Evolutionary conservation across 1,140 invertebrate genomes (phyloP).

Genomic region (Heliconius congener): DNA sequence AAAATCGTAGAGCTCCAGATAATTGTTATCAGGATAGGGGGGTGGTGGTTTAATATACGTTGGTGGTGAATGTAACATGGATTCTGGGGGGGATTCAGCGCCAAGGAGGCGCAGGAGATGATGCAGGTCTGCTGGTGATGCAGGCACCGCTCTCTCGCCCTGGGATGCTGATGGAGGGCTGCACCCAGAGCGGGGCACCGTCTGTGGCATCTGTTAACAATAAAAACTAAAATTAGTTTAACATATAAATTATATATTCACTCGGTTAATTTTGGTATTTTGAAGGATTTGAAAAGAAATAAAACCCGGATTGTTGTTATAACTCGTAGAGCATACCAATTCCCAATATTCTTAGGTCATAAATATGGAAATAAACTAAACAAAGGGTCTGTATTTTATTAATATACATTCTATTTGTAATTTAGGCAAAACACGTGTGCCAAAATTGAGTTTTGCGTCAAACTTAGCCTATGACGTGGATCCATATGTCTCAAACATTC

Average conservation of each 20-base stretch:
- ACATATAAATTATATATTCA: neutral
- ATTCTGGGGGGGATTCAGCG: constrained; percentile 80
- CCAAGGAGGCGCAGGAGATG: constrained; percentile 80
- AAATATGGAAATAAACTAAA: neutral
- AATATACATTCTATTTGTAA: neutral
- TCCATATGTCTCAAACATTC: constrained; percentile 61
- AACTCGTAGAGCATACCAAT: no score
- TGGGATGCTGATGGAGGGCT: constrained; percentile 89
- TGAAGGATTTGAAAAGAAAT: no score
- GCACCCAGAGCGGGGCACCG: constrained; percentile 87
- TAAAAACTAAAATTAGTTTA: constrained; percentile 11
- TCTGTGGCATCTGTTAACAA: constrained; percentile 90
- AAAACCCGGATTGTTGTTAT: no score
- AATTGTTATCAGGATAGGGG: constrained; percentile 69
- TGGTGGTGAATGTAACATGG: constrained; percentile 78
- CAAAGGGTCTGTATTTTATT: neutral
- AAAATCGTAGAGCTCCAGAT: constrained; percentile 73
- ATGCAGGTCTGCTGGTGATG: constrained; percentile 83
- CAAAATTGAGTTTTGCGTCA: constrained; percentile 40
- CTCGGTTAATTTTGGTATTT: neutral
- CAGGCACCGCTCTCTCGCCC: constrained; percentile 81
- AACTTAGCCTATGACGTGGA: constrained; percentile 40
- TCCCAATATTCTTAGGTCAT: neutral
- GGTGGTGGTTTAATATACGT: constrained; percentile 74
- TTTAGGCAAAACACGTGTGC: neutral